Base-by-base conservation (phyloP, 2,888 invertebrate genomes). In the Drosophila multiciliata region DNA sequence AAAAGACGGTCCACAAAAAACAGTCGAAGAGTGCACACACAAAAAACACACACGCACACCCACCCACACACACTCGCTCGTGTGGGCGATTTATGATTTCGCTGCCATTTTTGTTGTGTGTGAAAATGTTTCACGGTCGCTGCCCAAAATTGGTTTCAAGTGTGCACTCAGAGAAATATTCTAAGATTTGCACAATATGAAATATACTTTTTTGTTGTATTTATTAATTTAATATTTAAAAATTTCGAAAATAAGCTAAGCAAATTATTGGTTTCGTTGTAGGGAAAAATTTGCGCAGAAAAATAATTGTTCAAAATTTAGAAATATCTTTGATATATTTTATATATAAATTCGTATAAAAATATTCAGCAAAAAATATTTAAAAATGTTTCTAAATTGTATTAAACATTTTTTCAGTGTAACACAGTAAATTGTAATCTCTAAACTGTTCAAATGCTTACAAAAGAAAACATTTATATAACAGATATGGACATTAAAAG, bases 1-100 rank as follows among this genome's bases (percentile, higher is more conserved):
- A 85, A 86, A 76, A 60, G 74, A 57, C 61, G 73, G n/a, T n/a
- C 2, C 12, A 38, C 49, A n/a, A 9, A 40, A 26, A 12, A 57
- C 61, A 66, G 29, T 29, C 58, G 66, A 66, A 69, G 49, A 76
- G 49, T 55, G 52, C 38, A 59, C 54, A 20, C 54, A 59, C n/a
- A 26, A 45, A 73, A 60, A 45, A 20, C 52, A 42, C 20, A 29
- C 15, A 38, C 36, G 6, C 6, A 23, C 64, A 29, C 20, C 29
- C 23, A 2, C 1, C 1, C 12, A 6, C 20, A 8, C 26, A 26
- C 8, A 32, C 65, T 15, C 15, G n/a, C 40, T 1, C 36, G 29
- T 52, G 54, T 57, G 50, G 66, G 53, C 38, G 36, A 66, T 66
- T 67, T 57, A 67, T 67, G 55, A 67, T 40, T 42, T 35, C 12